Evolutionary conservation across 2,113 vertebrate genomes (phyloP), one percentile per base, ranked within the genome.

Genomic region (Donacobius atricapilla): DNA sequence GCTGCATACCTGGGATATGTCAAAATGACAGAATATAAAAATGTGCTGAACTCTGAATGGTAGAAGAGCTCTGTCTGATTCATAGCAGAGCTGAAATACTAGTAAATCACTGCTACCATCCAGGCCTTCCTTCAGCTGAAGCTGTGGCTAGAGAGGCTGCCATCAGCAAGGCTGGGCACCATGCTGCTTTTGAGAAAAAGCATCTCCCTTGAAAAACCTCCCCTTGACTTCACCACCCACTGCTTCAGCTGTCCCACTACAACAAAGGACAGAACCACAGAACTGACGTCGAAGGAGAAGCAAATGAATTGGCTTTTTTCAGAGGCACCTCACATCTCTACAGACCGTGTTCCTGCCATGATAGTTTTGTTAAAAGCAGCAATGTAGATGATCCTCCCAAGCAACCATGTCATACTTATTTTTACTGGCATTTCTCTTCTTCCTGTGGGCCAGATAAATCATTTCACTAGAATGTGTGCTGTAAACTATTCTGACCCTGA

Each of bases 21-120:
- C 83, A 96, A 94, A 94, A 94, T 75, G 91, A 84, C 86, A 97
- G 70, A 87, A 81, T 86, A 73, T 51, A 77, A 81, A 83, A 71
- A 51, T 71, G 35, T 71, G 51, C 51, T 92, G 51, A 68, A 87
- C 64, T 89, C 40, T 68, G 56, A 68, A 63, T 78, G 37, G 47
- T 15, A 84, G 57, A 78, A 79, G 45, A 68, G 42, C 15, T 79
- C 35, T 75, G 14, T 47, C 72, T 90, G 40, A 71, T 82, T 71
- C 76, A 92, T 30, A 76, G 40, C 15, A 71, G 60, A 81, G 47
- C 13, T 82, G 44, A 84, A 87, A 60, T 56, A 53, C 15, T 56
- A 47, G 44, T 54, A 89, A 71, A 87, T 30, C 40, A 30, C 39
- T 37, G 18, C 27, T 15, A 61, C 42, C 27, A 84, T 53, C 40